Evolutionary conservation across 2,797 vertebrate genomes (phyloP).

Genomic region (Helostoma temminkii): DNA sequence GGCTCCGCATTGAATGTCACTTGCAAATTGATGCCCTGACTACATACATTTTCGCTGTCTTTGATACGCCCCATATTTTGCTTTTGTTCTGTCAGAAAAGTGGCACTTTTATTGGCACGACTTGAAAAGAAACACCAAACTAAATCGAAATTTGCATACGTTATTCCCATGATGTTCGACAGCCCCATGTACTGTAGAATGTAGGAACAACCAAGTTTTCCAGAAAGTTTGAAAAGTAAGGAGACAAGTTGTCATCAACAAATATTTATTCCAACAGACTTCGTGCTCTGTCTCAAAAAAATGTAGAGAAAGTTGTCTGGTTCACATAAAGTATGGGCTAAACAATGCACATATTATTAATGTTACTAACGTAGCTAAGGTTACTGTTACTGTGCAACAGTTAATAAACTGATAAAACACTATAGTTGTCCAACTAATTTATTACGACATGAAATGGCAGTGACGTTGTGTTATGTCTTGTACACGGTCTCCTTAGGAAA

Average conservation of each 20-base stretch:
- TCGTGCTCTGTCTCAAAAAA: neutral
- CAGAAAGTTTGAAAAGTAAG: conserved; percentile 48
- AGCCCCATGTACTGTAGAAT: conserved; percentile 6
- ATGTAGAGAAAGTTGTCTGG: no score
- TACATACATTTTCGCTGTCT: conserved; percentile 65
- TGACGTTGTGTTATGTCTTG: no score
- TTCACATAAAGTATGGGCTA: no score
- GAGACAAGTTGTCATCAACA: conserved; percentile 26
- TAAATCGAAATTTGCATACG: conserved; percentile 69
- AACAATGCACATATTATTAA: no score
- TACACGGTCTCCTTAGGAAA: no score
- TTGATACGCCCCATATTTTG: conserved; percentile 68
- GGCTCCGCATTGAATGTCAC: conserved; percentile 53
- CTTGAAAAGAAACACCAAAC: conserved; percentile 70
- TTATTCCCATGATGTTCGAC: conserved; percentile 60
- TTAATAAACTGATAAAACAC: no score
- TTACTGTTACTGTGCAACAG: no score
- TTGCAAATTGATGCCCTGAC: conserved; percentile 65
- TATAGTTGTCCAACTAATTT: no score
- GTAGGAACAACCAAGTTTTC: conserved; percentile 34
- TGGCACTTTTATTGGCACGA: conserved; percentile 68
- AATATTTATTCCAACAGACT: conserved; percentile 1
- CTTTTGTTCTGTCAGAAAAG: conserved; percentile 76
- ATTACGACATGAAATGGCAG: no score
- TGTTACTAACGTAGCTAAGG: no score